A percentile compares a stretch with the other conserved stretches of the same genome.
Evolutionary conservation across 2,797 vertebrate genomes (phyloP).

Genomic region (Anguilla megastoma): DNA sequence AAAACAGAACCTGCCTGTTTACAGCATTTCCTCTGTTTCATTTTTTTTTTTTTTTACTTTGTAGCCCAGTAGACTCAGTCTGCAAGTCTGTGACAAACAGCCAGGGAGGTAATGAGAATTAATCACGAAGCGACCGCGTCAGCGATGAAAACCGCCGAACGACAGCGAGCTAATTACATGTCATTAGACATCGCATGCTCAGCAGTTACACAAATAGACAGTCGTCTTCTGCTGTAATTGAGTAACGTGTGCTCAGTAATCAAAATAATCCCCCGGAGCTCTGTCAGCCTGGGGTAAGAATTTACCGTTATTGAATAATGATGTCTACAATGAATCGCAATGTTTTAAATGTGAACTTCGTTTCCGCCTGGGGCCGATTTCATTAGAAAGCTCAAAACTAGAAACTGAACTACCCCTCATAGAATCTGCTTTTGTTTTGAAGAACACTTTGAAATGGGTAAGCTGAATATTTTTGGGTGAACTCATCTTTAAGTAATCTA

Average conservation of each 20-base stretch:
- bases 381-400: neutral
- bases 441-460: neutral
- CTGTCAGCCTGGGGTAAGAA: constrained; percentile 50
- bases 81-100: constrained; percentile 3
- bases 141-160: constrained; percentile 54
- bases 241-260: constrained; percentile 51
- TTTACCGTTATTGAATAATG: constrained; percentile 42
- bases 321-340: constrained; percentile 44
- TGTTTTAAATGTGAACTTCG: constrained; percentile 41
- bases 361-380: constrained; percentile 21
- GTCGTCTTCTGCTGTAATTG: constrained; percentile 49
- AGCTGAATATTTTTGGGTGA: neutral
- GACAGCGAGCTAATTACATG: constrained; percentile 61
- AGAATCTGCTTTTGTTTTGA: neutral
- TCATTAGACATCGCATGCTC: constrained; percentile 63
- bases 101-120: constrained; percentile 27
- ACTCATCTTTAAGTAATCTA: neutral
- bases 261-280: constrained; percentile 50
- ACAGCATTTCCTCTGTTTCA: neutral
- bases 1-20: constrained; percentile 11
- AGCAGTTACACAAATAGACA: constrained; percentile 59
- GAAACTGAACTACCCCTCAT: neutral
- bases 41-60: neutral
- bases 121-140: constrained; percentile 16
- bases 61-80: neutral